Conservation (phyloP, 2,113 vertebrate genomes). For the Chloropsis hardwickii region DNA sequence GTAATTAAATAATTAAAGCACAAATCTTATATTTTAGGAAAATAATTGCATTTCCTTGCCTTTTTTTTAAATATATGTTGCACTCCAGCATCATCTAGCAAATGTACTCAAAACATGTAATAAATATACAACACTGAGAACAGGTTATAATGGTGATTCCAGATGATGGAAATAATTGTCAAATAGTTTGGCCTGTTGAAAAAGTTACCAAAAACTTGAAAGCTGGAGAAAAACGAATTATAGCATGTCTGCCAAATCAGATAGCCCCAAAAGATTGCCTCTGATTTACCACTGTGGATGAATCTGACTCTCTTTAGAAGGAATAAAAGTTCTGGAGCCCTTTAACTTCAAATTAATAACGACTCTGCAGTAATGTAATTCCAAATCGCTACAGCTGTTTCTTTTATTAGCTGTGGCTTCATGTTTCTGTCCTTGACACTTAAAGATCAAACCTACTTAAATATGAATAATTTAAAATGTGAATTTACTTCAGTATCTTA, state of each 20-base stretch:
- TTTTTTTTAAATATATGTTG: background rate
- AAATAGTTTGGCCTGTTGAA: background rate
- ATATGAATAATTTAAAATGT: constrained; percentile 52
- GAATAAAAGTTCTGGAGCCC: constrained; percentile 1
- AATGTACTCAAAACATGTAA: background rate
- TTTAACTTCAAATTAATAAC: constrained; percentile 27
- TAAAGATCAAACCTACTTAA: constrained; percentile 59
- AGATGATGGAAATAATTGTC: background rate
- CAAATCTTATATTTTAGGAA: background rate
- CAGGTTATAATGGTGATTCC: background rate
- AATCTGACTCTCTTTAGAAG: background rate
- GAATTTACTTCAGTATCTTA: constrained; percentile 13
- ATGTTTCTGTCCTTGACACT: constrained; percentile 57
- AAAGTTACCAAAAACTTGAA: background rate
- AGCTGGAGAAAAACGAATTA: background rate
- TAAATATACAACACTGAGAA: background rate
- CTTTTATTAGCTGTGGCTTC: constrained; percentile 52
- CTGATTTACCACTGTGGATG: background rate
- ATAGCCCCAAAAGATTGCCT: background rate
- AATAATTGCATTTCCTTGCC: background rate
- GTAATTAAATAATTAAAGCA: background rate
- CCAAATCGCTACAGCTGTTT: background rate
- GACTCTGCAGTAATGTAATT: constrained; percentile 10
- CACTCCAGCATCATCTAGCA: background rate
- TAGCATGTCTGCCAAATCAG: background rate